Conservation (phyloP, 2,888 invertebrate genomes). For the Dendrolimus pini region DNA sequence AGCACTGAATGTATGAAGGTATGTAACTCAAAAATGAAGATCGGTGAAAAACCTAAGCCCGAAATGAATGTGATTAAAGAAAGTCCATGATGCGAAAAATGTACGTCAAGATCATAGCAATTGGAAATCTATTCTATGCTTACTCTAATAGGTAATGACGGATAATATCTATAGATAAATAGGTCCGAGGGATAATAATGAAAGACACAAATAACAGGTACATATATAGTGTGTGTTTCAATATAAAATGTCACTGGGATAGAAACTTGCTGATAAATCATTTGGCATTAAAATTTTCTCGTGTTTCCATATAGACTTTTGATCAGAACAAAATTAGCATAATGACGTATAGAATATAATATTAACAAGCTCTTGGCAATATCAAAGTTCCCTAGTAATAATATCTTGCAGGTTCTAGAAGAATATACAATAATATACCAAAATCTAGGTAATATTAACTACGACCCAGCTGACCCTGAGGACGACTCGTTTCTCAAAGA, state of each 20-base stretch:
- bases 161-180: too few species aligned
- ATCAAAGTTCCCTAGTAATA: background rate
- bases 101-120: too few species aligned
- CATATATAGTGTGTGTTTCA: too few species aligned
- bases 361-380: background rate
- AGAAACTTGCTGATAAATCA: background rate
- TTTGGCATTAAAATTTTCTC: background rate
- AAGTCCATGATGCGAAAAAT: too few species aligned
- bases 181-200: too few species aligned
- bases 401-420: conserved; percentile 41
- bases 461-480: conserved; percentile 86
- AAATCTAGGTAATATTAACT: conserved; percentile 74
- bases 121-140: too few species aligned
- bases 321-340: too few species aligned
- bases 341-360: background rate
- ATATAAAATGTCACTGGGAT: background rate
- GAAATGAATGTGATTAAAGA: too few species aligned
- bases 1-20: conserved; percentile 70
- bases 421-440: conserved; percentile 49
- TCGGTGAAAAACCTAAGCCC: too few species aligned
- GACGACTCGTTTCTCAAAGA: conserved; percentile 81
- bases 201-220: too few species aligned
- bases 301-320: too few species aligned
- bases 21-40: conserved; percentile 2
- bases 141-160: too few species aligned